Conservation (phyloP, 2,797 vertebrate genomes). For the Arrhamphus sclerolepis region DNA sequence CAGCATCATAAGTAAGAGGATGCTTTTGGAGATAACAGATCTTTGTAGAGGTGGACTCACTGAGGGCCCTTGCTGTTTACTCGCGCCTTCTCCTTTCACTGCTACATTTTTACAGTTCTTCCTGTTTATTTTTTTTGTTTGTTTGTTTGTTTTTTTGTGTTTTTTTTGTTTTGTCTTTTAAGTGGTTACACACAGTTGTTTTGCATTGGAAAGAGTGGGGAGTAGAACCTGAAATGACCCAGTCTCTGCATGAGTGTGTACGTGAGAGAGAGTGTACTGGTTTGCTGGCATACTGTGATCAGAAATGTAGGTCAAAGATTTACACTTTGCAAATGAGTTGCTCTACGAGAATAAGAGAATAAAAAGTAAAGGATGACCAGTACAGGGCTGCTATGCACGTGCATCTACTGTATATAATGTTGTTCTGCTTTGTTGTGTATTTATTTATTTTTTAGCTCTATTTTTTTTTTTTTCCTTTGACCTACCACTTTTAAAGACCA, state of each 20-base stretch:
- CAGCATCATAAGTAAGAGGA: conserved; percentile 11
- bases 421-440: conserved; percentile 22
- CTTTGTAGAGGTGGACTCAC: neutral
- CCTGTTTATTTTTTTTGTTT: no score
- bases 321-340: conserved; percentile 70
- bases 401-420: conserved; percentile 22
- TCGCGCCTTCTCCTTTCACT: conserved; percentile 10
- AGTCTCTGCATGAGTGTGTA: conserved; percentile 1
- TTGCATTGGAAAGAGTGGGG: conserved; percentile 1
- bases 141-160: no score
- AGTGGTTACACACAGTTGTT: conserved; percentile 14
- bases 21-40: conserved; percentile 20
- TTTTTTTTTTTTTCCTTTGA: conserved; percentile 25
- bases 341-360: conserved; percentile 18
- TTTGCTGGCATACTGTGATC: conserved; percentile 39
- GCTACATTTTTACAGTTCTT: conserved; percentile 10
- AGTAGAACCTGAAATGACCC: conserved; percentile 37
- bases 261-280: neutral
- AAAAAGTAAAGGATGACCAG: conserved; percentile 23
- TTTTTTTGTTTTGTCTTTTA: conserved; percentile 6
- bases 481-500: conserved; percentile 64
- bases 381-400: neutral
- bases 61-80: conserved; percentile 10
- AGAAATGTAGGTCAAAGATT: conserved; percentile 63
- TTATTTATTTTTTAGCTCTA: conserved; percentile 24